These are phyloP conservation scores for Atherinosoma microstoma DNA, from an alignment of 2,797 vertebrate genomes.

Conservation along the genomic window DNA sequence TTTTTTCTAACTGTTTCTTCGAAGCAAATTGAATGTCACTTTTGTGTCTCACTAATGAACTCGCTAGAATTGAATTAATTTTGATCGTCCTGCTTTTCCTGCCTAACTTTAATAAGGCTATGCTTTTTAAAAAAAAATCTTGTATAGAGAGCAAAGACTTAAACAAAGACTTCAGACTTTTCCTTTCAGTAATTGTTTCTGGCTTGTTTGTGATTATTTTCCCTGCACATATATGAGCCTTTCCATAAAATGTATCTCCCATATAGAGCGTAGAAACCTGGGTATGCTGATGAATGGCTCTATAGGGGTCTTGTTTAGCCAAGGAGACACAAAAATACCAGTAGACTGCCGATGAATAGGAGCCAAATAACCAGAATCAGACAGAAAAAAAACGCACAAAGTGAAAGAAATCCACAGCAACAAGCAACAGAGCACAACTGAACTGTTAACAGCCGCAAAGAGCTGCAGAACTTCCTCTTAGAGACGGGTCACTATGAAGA, in stretches of 20 bases:
- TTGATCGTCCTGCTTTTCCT: constrained; percentile 9
- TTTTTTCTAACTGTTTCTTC: constrained; percentile 33
- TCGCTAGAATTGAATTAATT: constrained; percentile 40
- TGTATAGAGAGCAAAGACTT: too few relatives aligned
- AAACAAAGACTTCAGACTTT: background rate
- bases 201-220: background rate
- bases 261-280: background rate
- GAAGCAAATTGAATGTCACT: constrained; percentile 32
- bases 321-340: background rate
- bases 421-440: background rate
- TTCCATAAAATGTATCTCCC: too few relatives aligned
- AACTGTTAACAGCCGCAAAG: background rate
- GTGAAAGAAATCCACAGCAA: background rate
- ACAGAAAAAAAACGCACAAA: background rate
- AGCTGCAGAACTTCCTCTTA: background rate
- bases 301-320: background rate
- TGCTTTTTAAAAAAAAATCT: background rate
- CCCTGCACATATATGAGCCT: background rate
- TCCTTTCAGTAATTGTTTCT: background rate
- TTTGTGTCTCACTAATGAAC: constrained; percentile 46
- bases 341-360: background rate
- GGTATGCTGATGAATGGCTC: background rate
- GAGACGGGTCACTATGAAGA: background rate
- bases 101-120: constrained; percentile 16
- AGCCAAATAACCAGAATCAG: background rate